phyloP scores from a whole-genome alignment of 2,113 vertebrate genomes.

The Rallus limicola region DNA sequence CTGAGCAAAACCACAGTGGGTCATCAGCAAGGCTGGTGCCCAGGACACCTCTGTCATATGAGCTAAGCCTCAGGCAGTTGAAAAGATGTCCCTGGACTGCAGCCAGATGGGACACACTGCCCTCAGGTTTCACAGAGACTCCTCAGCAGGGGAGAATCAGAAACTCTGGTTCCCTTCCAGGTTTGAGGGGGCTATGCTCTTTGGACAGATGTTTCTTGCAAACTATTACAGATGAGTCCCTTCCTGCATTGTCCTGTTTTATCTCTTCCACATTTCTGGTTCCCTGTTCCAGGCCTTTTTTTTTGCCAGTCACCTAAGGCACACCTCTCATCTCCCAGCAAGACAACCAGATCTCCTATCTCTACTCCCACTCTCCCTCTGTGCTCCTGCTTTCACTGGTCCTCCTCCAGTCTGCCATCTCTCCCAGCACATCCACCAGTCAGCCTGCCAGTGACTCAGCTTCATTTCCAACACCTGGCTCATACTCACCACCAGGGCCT shows the following conservation, averaged over 20 bases:
- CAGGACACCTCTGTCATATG: neutral
- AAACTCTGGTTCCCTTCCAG: neutral
- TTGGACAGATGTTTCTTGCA: neutral
- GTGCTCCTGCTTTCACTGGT: neutral
- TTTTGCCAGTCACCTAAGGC: neutral
- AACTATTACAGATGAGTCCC: neutral
- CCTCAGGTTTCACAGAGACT: neutral
- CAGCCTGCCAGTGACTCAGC: neutral
- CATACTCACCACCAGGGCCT: rapidly evolving
- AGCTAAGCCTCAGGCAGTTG: neutral
- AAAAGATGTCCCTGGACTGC: neutral
- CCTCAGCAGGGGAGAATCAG: neutral
- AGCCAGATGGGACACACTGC: neutral
- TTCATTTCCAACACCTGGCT: neutral
- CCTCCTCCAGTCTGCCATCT: neutral
- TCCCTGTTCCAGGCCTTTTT: neutral
- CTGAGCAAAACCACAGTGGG: neutral
- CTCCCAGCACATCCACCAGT: neutral
- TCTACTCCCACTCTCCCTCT: neutral
- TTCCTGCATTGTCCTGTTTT: neutral
- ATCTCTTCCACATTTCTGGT: neutral
- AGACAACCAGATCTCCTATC: neutral
- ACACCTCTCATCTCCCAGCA: neutral
- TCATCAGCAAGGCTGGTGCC: neutral
- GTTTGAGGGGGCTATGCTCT: neutral